A percentile compares a stretch with the other conserved stretches of the same genome.
These are phyloP conservation scores for Australoheros facetus DNA, from an alignment of 2,797 vertebrate species.

Conservation along the genomic window DNA sequence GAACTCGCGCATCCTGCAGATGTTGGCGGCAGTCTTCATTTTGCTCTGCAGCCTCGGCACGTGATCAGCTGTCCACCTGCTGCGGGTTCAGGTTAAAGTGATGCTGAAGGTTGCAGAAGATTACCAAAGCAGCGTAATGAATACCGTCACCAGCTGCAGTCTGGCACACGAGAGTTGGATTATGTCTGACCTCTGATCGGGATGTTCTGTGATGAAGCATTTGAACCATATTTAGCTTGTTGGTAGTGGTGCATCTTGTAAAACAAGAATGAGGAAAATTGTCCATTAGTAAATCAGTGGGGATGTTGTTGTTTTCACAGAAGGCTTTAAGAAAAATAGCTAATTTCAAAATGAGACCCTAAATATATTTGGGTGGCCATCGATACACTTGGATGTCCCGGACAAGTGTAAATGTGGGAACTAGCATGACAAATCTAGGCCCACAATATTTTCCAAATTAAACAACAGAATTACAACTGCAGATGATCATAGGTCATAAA, in stretches of 20 bases:
- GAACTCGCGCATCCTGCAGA: background rate
- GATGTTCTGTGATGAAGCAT: background rate
- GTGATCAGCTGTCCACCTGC: background rate
- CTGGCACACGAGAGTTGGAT: background rate
- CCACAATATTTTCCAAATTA: too few relatives aligned
- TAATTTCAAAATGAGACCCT: too few relatives aligned
- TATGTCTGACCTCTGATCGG: background rate
- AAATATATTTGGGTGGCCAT: too few relatives aligned
- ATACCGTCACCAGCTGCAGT: background rate
- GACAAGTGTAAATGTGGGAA: too few relatives aligned
- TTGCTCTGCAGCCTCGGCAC: background rate
- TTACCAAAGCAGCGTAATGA: background rate
- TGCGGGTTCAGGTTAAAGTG: background rate
- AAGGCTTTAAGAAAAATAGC: background rate
- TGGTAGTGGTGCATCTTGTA: background rate
- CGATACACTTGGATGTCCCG: too few relatives aligned
- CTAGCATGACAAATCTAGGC: too few relatives aligned
- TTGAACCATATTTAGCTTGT: fast-evolving
- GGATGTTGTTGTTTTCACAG: background rate
- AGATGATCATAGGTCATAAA: too few relatives aligned
- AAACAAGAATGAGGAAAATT: background rate
- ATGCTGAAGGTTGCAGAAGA: background rate
- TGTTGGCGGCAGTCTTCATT: background rate
- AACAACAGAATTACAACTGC: too few relatives aligned
- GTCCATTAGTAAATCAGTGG: background rate